These are phyloP conservation scores for Heliconius hermathena DNA, from an alignment of 1,140 invertebrate genomes.

Conservation along the genomic window DNA sequence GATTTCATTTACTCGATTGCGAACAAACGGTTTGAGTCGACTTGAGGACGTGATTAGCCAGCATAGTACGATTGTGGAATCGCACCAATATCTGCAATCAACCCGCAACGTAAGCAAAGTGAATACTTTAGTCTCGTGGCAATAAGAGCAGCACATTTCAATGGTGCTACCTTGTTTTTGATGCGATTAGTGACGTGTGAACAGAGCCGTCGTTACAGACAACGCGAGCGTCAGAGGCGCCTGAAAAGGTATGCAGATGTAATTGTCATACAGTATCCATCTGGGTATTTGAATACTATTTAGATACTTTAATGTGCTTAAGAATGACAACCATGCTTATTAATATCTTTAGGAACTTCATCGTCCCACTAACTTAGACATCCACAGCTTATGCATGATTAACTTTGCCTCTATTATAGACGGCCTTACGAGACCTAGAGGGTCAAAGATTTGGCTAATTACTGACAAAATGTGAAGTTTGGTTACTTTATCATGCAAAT, in stretches of 20 bases:
- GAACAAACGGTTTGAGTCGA: neutral
- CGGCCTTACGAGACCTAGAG: neutral
- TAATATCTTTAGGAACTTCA: no score
- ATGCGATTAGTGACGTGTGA: no score
- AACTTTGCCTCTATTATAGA: constrained; percentile 41
- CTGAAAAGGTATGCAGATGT: constrained; percentile 28
- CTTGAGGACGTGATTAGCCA: no score
- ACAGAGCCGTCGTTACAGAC: no score
- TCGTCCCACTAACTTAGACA: no score
- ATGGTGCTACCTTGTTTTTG: no score
- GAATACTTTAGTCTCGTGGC: neutral
- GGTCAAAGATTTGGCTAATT: constrained; percentile 33
- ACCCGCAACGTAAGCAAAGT: neutral
- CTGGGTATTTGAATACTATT: constrained; percentile 37
- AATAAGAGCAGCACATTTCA: no score
- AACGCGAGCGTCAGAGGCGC: constrained; percentile 53
- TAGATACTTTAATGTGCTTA: constrained; percentile 25
- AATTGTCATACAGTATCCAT: no score
- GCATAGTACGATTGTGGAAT: no score
- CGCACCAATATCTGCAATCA: no score
- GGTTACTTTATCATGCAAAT: constrained; percentile 26
- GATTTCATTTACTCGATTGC: no score
- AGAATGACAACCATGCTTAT: no score
- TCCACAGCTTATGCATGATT: constrained; percentile 42
- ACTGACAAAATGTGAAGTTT: constrained; percentile 46